These are phyloP conservation scores for Avahi laniger DNA, from an alignment of 2,797 vertebrate genomes.

Conservation along the genomic window DNA sequence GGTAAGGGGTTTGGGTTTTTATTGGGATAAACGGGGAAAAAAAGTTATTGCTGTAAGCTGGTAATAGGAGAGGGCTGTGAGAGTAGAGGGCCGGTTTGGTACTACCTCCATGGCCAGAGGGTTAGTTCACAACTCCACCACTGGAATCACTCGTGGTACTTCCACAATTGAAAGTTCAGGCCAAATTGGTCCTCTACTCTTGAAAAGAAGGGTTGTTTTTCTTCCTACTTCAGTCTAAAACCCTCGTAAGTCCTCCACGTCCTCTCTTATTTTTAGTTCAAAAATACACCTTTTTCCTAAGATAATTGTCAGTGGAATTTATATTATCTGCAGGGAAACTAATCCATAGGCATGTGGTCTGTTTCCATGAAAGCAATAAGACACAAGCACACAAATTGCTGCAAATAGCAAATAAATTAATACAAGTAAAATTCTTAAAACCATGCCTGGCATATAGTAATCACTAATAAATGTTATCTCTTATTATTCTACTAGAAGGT, in stretches of 20 bases:
- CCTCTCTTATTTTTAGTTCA: not conserved
- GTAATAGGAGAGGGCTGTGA: not conserved
- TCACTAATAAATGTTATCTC: not conserved
- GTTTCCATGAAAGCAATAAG: not conserved
- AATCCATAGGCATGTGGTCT: not conserved
- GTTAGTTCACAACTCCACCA: not conserved
- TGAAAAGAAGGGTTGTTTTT: not conserved
- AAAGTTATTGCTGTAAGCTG: no score
- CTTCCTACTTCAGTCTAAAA: not conserved
- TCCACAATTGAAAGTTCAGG: not conserved
- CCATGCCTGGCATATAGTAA: not conserved
- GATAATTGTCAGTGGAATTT: not conserved
- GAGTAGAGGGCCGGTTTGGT: not conserved
- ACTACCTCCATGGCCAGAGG: not conserved
- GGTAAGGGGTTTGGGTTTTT: no score
- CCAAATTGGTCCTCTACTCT: not conserved
- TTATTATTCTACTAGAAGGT: constrained; percentile 16
- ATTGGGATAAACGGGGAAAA: not conserved
- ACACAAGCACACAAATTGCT: not conserved
- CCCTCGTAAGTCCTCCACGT: not conserved
- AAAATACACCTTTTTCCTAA: not conserved
- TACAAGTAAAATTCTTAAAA: constrained; percentile 10
- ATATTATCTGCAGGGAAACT: not conserved
- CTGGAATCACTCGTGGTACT: not conserved
- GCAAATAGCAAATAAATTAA: not conserved